A percentile compares a stretch with the other conserved stretches of the same genome.
These are phyloP conservation scores for Microchirus variegatus DNA, from an alignment of 2,797 vertebrate species.

Conservation along the genomic window DNA sequence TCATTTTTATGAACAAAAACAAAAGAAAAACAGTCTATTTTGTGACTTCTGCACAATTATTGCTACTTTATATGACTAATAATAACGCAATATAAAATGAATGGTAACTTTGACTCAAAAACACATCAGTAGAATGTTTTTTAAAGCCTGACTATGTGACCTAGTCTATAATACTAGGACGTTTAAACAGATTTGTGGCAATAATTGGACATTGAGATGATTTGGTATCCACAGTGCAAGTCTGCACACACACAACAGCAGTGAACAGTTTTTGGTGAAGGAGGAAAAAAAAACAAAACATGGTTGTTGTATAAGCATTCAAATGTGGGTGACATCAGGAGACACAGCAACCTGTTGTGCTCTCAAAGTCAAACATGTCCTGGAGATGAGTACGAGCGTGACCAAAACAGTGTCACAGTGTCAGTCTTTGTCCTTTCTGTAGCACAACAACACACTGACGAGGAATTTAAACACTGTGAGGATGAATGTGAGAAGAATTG, in stretches of 20 bases:
- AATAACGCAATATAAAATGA: too few relatives aligned
- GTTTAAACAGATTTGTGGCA: slow-evolving; percentile 31
- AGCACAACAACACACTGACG: slow-evolving; percentile 6
- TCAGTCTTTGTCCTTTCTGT: slow-evolving; percentile 30
- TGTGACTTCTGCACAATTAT: too few relatives aligned
- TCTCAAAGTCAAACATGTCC: slow-evolving; percentile 64
- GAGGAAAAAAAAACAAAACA: slow-evolving; percentile 25
- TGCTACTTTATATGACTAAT: too few relatives aligned
- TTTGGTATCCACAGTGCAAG: slow-evolving; percentile 18
- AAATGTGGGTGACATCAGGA: slow-evolving; percentile 35
- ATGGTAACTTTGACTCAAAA: too few relatives aligned
- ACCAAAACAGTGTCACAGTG: slow-evolving; percentile 52
- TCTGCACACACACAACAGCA: slow-evolving; percentile 22
- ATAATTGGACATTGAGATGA: slow-evolving; percentile 1
- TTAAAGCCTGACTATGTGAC: too few relatives aligned
- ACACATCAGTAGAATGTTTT: too few relatives aligned
- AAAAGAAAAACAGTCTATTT: too few relatives aligned
- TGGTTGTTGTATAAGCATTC: slow-evolving; percentile 26
- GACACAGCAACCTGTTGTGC: slow-evolving; percentile 25
- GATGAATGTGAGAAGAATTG: slow-evolving; percentile 12
- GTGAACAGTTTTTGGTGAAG: slow-evolving; percentile 1
- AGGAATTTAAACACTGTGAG: slow-evolving; percentile 18
- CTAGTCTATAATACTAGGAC: slow-evolving; percentile 36
- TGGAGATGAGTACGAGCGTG: slow-evolving; percentile 43
- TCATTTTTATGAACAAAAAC: too few relatives aligned